Base-by-base conservation (phyloP, 2,888 invertebrate species). In the Drosophila meridiana region DNA sequence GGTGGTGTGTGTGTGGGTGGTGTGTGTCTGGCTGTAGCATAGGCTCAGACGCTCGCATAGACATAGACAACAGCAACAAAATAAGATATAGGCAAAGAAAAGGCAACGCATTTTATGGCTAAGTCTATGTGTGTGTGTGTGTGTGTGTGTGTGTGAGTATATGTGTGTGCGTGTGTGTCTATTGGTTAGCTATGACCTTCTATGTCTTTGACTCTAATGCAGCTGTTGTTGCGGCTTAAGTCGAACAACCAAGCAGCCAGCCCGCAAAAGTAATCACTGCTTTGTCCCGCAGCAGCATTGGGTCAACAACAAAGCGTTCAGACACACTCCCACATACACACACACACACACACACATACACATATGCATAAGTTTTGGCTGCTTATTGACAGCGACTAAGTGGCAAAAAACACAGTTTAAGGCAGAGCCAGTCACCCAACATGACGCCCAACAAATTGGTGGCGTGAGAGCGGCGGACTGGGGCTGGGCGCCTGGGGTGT, bases 361-460 rank as follows among this genome's bases (percentile, higher is more conserved):
- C 38, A 40, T 13, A 60, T 69, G 52, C 32, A 42, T 30, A 61
- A 36, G 53, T 58, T 58, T 71, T 67, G 55, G 53, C 64, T 80
- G 72, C 75, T 71, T 88, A 88, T 84, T 88, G 83, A 88, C 87
- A 88, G 72, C 72, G 70, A 67, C 80, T 76, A 72, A 86, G 83
- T 80, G 81, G 69, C 65, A 74, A 74, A 50, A 50, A 81, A 83
- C 73, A 87, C 66, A 76, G 80, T 76, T 85, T 79, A 82, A 62
- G 58, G 30, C 62, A 63, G 34, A 56, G 53, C 20, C 62, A 60
- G 38, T 66, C 65, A 59, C 60, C 77, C 38, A 48, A 67, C 26
- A 40, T 53, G 40, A 53, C 69, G 66, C 69, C 86, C 81, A 71
- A 72, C 73, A 86, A 86, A 83, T 86, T 70, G 72, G 52, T 36